Conservation (phyloP, 2,888 invertebrate species). For the Eristalinus sepulchralis region DNA sequence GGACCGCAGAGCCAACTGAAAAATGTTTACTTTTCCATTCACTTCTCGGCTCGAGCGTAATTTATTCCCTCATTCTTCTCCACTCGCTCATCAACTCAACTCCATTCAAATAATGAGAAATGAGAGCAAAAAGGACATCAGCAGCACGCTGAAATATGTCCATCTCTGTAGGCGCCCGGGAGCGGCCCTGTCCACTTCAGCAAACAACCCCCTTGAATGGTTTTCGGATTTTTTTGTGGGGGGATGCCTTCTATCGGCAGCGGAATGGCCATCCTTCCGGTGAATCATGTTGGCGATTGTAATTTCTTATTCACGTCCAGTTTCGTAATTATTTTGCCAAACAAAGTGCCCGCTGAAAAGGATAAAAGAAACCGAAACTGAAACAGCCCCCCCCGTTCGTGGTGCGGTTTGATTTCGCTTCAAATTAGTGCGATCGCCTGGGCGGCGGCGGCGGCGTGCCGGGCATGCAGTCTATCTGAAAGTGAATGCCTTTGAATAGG, state of each 20-base stretch:
- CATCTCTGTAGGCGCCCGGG: neutral
- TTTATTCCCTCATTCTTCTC: constrained; percentile 51
- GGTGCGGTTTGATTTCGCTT: neutral
- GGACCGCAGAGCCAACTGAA: constrained; percentile 26
- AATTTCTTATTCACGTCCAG: constrained; percentile 41
- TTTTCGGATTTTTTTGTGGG: neutral
- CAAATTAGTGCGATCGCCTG: neutral
- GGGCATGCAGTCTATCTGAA: constrained; percentile 9
- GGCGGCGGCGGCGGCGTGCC: neutral
- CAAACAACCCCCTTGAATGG: neutral
- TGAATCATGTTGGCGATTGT: constrained; percentile 18
- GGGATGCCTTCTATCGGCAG: neutral
- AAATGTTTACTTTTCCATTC: constrained; percentile 49
- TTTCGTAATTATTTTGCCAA: constrained; percentile 47
- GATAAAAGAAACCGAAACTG: neutral
- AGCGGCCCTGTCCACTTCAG: neutral
- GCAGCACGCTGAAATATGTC: constrained; percentile 10
- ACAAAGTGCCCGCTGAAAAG: constrained; percentile 2
- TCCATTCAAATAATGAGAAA: constrained; percentile 22
- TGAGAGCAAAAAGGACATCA: constrained; percentile 4
- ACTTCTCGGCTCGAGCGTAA: constrained; percentile 28
- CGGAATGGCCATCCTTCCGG: neutral
- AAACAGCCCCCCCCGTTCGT: neutral
- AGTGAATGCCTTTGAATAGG: constrained; percentile 43
- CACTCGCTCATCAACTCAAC: constrained; percentile 9